These are phyloP conservation scores for Drosophila athabasca DNA, from an alignment of 1,140 invertebrate species.

Conservation along the genomic window DNA sequence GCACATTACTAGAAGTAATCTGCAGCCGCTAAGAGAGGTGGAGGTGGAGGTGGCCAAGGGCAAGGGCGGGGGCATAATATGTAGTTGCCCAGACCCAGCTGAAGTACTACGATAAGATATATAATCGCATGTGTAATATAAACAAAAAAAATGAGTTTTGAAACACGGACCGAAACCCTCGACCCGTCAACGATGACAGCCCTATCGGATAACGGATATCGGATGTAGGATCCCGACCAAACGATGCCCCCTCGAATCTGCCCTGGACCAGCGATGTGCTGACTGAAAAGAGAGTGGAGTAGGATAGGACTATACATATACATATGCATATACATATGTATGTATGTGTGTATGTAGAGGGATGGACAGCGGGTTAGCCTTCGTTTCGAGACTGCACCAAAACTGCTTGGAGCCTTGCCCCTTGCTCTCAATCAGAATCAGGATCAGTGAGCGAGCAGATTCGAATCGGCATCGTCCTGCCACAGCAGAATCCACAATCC, in stretches of 20 bases:
- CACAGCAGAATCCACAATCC: too few relatives aligned
- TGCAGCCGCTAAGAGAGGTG: neutral
- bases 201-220: too few relatives aligned
- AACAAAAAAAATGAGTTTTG: slow-evolving; percentile 37
- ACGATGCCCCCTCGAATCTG: slow-evolving; percentile 38
- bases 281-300: slow-evolving; percentile 15
- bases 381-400: neutral
- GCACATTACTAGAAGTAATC: slow-evolving; percentile 65
- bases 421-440: slow-evolving; percentile 15
- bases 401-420: slow-evolving; percentile 21
- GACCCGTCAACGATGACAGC: neutral
- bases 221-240: too few relatives aligned
- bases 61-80: too few relatives aligned
- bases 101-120: slow-evolving; percentile 17
- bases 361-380: neutral
- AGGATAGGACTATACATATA: neutral
- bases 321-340: neutral
- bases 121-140: slow-evolving; percentile 20
- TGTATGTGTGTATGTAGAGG: neutral
- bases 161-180: slow-evolving; percentile 48
- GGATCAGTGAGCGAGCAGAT: neutral
- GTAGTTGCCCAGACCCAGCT: slow-evolving; percentile 11
- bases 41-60: neutral
- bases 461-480: slow-evolving; percentile 3
- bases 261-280: slow-evolving; percentile 22